Percentiles rank a stretch among this genome's conserved stretches.
These are phyloP conservation scores for Pseudomyrmex cubaensis DNA, from an alignment of 1,140 invertebrate species.

Conservation along the genomic window DNA sequence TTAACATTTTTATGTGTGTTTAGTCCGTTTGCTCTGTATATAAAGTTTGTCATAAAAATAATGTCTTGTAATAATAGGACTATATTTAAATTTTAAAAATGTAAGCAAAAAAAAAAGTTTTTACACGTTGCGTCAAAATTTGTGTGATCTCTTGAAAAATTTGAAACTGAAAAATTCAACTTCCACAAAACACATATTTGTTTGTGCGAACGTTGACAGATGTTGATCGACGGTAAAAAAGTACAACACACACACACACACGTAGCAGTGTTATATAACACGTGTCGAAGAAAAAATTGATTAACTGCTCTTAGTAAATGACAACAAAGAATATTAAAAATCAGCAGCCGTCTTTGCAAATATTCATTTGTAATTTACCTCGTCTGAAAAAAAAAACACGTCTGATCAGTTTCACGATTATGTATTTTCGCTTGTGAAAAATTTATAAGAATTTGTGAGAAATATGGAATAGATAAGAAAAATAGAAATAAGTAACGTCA, in stretches of 20 bases:
- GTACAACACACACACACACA: too few species aligned
- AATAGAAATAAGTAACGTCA: too few species aligned
- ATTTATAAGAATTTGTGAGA: too few species aligned
- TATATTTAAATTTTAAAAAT: too few species aligned
- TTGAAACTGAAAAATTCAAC: background rate
- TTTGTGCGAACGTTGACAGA: background rate
- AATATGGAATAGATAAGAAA: too few species aligned
- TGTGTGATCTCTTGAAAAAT: background rate
- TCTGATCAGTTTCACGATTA: slow-evolving; percentile 28
- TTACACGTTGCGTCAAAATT: background rate
- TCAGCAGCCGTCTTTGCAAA: slow-evolving; percentile 36
- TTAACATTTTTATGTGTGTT: too few species aligned
- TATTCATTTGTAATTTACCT: slow-evolving; percentile 58
- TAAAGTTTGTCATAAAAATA: background rate
- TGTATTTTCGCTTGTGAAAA: slow-evolving; percentile 55
- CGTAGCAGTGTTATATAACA: background rate
- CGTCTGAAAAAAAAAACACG: slow-evolving; percentile 43
- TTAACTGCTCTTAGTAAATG: slow-evolving; percentile 20
- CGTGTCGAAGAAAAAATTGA: slow-evolving; percentile 24
- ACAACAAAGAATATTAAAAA: slow-evolving; percentile 42
- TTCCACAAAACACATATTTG: background rate
- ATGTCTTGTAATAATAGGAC: background rate
- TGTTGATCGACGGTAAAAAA: background rate
- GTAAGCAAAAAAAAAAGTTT: background rate
- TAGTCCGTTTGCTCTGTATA: background rate